Evolutionary conservation across 1,140 invertebrate genomes (phyloP), one percentile per base, ranked within the genome.

Genomic region (Solenopsis fugax): DNA sequence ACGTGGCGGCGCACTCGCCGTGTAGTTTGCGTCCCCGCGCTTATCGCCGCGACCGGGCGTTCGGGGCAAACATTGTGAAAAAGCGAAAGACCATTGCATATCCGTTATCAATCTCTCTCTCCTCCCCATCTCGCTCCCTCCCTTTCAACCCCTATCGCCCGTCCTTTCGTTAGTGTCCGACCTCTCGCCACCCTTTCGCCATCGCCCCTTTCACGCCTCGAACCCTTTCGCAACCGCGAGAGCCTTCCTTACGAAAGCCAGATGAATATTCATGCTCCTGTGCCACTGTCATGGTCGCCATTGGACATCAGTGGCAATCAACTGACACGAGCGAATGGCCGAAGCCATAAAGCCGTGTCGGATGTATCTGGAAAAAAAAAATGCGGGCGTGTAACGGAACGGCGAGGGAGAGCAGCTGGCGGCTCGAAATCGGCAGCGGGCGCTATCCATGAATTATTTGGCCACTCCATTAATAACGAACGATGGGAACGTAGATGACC

Each of bases 201-300:
- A 16, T 56, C 71, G 24, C 18, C 41, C 69, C 87, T 48, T 56
- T 64, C 72, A 24, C 78, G 67, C 64, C 71, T 72, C 87, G 67
- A 82, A 78, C 62, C 76, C 71, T 77, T 88, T 69, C 81, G 85
- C 78, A 65, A 67, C 84, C 87, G 85, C 84, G 87, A 81, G 85
- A 91, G 91, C 91, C 91, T 92, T 93, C 93, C 92, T 94, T 93
- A 94, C 92, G 90, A 92, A 93, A 94, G 91, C 92, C 91, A 92
- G 90, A 95, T 95, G 94, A 95, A 95, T 95, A 95, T 95, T 95
- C 95, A 95, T 95, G 93, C 88, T n/a, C 76, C 88, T 78, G 81
- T 92, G 92, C 92, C 93, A 92, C 90, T 93, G 91, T 93, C 92
- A 90, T 91, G 92, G 91, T 93, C 92, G 90, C 92, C 92, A 95